Evolutionary conservation across 2,797 vertebrate genomes (phyloP).

Genomic region (Meda fulgida): DNA sequence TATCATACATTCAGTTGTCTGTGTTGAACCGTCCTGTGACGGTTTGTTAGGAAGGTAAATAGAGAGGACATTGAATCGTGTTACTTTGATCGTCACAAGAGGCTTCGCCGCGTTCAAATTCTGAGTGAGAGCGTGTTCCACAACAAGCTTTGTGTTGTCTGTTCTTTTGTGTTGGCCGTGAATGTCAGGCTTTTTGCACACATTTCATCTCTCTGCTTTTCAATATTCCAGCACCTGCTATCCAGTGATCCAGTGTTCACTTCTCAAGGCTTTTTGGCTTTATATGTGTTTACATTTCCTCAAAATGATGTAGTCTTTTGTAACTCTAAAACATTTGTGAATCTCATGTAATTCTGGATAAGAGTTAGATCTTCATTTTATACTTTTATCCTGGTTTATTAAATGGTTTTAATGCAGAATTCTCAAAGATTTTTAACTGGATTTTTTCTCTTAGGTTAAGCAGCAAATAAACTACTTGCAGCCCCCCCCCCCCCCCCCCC

Average conservation of each 20-base stretch:
- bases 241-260: constrained; percentile 11
- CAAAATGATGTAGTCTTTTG: background rate
- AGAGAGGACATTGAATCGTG: constrained; percentile 33
- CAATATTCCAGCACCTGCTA: constrained; percentile 11
- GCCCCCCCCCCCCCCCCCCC: too few relatives aligned
- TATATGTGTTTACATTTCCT: background rate
- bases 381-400: background rate
- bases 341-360: background rate
- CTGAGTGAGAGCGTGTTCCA: constrained; percentile 29
- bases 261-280: background rate
- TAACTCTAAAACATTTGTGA: background rate
- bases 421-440: background rate
- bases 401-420: background rate
- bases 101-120: constrained; percentile 37
- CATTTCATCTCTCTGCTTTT: constrained; percentile 28
- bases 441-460: background rate
- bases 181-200: constrained; percentile 25
- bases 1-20: constrained; percentile 33
- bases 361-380: background rate
- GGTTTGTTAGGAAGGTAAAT: constrained; percentile 40
- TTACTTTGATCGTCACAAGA: constrained; percentile 49
- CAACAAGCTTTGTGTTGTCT: constrained; percentile 40
- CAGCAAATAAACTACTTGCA: background rate
- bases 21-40: constrained; percentile 20
- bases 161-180: constrained; percentile 29